A percentile compares a stretch with the other conserved stretches of the same genome.
Conservation (phyloP, 2,113 vertebrate species). For the Rhadina sibilatrix region DNA sequence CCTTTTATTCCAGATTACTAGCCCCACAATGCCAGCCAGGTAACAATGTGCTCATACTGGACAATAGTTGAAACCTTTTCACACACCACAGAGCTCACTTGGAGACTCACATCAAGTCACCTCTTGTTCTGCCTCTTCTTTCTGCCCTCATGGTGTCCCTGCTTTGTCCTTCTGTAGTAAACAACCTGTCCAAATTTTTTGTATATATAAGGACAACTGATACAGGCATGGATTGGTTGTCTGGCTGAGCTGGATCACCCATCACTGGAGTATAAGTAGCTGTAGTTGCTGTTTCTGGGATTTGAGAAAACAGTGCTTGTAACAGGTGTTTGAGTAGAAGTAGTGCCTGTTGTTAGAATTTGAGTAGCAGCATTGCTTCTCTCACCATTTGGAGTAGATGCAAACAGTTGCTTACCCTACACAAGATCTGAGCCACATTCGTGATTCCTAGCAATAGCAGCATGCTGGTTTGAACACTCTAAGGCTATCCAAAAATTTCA, state of each 20-base stretch:
- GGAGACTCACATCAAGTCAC: fast-evolving
- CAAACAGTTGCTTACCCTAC: not conserved
- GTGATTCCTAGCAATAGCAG: not conserved
- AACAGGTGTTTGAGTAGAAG: not conserved
- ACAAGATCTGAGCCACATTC: not conserved
- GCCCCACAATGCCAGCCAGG: no score
- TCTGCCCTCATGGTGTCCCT: not conserved
- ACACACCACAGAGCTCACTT: not conserved
- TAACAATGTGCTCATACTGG: not conserved
- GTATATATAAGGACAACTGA: not conserved
- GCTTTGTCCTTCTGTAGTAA: not conserved
- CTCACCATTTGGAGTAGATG: not conserved
- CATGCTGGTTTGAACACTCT: not conserved
- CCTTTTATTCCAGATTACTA: not conserved
- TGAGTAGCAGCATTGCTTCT: not conserved
- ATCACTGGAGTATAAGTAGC: not conserved
- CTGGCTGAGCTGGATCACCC: not conserved
- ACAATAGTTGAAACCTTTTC: not conserved
- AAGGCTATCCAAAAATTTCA: not conserved
- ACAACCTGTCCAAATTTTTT: not conserved
- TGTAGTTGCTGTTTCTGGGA: not conserved
- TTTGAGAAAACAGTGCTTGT: not conserved
- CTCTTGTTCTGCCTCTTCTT: not conserved
- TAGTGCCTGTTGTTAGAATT: not conserved
- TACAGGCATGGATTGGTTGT: not conserved